A percentile compares a stretch with the other conserved stretches of the same genome.
phyloP scores from a whole-genome alignment of 2,888 invertebrate genomes.

The Octodonta nipae region DNA sequence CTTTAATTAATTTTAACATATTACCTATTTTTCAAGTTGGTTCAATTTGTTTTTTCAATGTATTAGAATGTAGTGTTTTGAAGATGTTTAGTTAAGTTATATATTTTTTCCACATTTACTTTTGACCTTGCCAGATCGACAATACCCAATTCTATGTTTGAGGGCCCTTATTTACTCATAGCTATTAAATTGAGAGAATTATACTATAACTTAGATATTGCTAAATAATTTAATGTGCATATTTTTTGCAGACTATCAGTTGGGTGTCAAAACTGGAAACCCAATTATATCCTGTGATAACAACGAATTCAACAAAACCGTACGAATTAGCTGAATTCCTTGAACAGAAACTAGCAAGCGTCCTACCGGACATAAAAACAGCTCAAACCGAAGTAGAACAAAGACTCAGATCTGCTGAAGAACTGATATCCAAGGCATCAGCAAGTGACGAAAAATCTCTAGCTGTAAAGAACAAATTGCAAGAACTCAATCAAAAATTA shows the following conservation, averaged over 20 bases:
- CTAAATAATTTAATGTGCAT: too few relatives aligned
- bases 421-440: slow-evolving; percentile 47
- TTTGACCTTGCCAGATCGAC: too few relatives aligned
- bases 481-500: slow-evolving; percentile 51
- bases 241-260: slow-evolving; percentile 44
- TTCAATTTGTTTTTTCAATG: too few relatives aligned
- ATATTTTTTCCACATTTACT: too few relatives aligned
- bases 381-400: slow-evolving; percentile 55
- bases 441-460: slow-evolving; percentile 41
- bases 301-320: slow-evolving; percentile 46
- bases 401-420: slow-evolving; percentile 52
- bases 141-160: too few relatives aligned
- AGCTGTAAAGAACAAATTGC: slow-evolving; percentile 50
- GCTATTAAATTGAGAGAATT: too few relatives aligned
- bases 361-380: slow-evolving; percentile 46
- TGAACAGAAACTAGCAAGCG: slow-evolving; percentile 42
- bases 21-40: too few relatives aligned
- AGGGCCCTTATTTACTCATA: too few relatives aligned
- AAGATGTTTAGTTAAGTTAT: too few relatives aligned
- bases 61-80: too few relatives aligned
- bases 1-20: too few relatives aligned
- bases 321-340: slow-evolving; percentile 43
- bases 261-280: slow-evolving; percentile 56
- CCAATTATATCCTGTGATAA: slow-evolving; percentile 63
- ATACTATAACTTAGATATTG: too few relatives aligned